Conservation (phyloP, 2,113 vertebrate species). For the Tinamus guttatus region DNA sequence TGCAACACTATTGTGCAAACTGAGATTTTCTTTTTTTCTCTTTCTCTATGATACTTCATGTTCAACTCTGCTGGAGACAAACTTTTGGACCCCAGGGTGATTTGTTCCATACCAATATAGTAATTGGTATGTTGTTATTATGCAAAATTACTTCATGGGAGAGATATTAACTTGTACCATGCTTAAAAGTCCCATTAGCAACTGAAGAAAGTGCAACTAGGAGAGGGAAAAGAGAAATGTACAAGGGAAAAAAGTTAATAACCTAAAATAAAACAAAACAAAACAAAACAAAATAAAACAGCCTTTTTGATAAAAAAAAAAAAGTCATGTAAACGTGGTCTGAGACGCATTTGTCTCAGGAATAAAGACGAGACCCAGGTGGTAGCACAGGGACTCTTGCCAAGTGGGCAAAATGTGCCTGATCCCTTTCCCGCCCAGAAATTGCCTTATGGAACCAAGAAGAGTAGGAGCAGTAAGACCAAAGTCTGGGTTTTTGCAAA, state of each 20-base stretch:
- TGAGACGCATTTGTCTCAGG: too few species aligned
- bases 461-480: background rate
- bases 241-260: accelerated
- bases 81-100: accelerated
- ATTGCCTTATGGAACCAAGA: background rate
- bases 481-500: accelerated
- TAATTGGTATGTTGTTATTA: background rate
- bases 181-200: background rate
- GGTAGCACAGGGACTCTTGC: background rate
- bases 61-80: background rate
- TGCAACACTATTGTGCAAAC: background rate
- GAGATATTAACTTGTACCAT: background rate
- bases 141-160: accelerated
- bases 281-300: too few species aligned
- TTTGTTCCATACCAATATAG: background rate
- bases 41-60: background rate
- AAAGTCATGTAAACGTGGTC: too few species aligned
- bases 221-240: background rate
- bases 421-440: background rate
- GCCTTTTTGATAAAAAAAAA: too few species aligned
- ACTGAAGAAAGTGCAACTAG: background rate
- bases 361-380: background rate
- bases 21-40: background rate
- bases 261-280: too few species aligned
- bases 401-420: background rate